Percentiles rank a stretch among this genome's conserved stretches.
phyloP scores from a whole-genome alignment of 2,888 invertebrate species.

The Orthosia gothica region DNA sequence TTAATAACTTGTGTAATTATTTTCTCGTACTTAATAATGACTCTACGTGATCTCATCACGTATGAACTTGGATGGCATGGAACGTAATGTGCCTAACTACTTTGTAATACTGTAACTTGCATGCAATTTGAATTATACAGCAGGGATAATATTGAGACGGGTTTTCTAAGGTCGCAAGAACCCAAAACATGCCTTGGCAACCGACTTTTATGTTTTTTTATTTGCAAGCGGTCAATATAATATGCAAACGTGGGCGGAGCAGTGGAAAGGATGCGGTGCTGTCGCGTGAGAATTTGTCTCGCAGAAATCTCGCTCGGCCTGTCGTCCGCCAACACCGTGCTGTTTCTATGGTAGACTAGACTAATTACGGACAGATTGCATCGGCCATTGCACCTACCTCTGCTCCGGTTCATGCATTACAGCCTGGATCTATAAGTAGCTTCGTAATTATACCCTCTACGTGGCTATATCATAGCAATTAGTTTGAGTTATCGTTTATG shows the following conservation, averaged over 20 bases:
- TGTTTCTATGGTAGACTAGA: constrained; percentile 72
- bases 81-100: constrained; percentile 46
- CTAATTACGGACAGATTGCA: constrained; percentile 84
- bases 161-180: constrained; percentile 42
- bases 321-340: constrained; percentile 62
- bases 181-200: constrained; percentile 32
- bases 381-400: constrained; percentile 79
- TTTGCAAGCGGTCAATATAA: constrained; percentile 44
- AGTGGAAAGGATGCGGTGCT: constrained; percentile 63
- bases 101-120: constrained; percentile 31
- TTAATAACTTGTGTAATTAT: constrained; percentile 62
- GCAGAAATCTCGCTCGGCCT: constrained; percentile 70
- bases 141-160: constrained; percentile 22
- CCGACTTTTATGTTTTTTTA: constrained; percentile 24
- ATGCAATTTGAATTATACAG: constrained; percentile 25
- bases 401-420: constrained; percentile 77
- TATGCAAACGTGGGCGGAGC: constrained; percentile 66
- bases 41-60: constrained; percentile 75
- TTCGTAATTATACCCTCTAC: constrained; percentile 28
- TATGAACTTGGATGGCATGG: constrained; percentile 68
- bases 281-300: constrained; percentile 77
- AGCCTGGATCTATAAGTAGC: constrained; percentile 49
- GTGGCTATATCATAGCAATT: constrained; percentile 20
- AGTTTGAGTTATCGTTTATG: constrained; percentile 24
- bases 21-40: constrained; percentile 69